These are phyloP conservation scores for Odontomyia ornata DNA, from an alignment of 2,888 invertebrate genomes.

Conservation along the genomic window DNA sequence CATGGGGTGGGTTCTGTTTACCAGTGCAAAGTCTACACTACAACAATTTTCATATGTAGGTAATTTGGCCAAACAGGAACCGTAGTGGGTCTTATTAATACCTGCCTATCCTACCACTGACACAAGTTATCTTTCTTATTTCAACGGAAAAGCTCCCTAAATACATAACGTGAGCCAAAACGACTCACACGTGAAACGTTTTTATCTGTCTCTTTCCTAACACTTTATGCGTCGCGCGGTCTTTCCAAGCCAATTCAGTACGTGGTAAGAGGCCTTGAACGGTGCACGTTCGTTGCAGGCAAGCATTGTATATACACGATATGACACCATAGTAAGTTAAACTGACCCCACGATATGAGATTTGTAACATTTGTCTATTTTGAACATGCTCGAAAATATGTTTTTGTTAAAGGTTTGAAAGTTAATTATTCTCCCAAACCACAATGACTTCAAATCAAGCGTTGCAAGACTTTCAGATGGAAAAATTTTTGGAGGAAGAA, in stretches of 20 bases:
- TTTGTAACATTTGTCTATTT: conserved; percentile 2
- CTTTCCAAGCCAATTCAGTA: background rate
- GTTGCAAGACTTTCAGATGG: background rate
- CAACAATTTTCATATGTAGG: too few relatives aligned
- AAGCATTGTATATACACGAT: background rate
- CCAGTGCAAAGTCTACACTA: too few relatives aligned
- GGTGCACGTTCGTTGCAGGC: background rate
- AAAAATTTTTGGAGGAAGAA: conserved; percentile 2
- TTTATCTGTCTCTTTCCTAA: background rate
- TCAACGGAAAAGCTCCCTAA: too few relatives aligned
- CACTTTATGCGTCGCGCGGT: background rate
- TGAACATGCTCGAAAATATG: background rate
- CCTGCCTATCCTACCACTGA: too few relatives aligned
- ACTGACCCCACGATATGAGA: conserved; percentile 2
- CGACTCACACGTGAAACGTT: background rate
- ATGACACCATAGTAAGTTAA: background rate
- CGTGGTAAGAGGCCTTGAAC: background rate
- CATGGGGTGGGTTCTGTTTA: too few relatives aligned
- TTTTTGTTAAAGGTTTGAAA: background rate
- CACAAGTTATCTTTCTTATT: too few relatives aligned
- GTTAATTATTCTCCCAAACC: background rate
- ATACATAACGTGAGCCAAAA: conserved; percentile 1
- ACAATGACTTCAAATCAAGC: background rate
- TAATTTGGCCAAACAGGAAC: too few relatives aligned
- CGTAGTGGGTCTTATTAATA: too few relatives aligned